Evolutionary conservation across 2,888 invertebrate species (phyloP), one percentile per base, ranked within the genome.

Genomic region (Drosophila falleni): DNA sequence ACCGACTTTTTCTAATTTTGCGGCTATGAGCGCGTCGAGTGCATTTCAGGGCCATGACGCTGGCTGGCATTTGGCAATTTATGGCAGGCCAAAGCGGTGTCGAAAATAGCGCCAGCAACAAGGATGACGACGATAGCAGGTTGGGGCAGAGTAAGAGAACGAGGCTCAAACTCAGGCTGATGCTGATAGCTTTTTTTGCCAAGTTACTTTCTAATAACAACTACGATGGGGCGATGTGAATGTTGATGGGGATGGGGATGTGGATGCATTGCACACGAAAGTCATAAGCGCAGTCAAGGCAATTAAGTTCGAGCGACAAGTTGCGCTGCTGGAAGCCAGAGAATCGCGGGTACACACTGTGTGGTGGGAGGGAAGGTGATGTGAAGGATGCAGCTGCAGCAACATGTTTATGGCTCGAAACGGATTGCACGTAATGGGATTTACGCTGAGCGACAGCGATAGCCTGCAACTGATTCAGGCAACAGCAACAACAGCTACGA

Each of bases 391-490:
- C 83, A 85, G 86, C 86, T 84, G 87, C 68, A 50, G 70, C 78
- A 80, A 87, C 88, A 87, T 85, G 86, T 87, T 88, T 89, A 87
- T 89, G 88, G 88, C 86, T 89, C 81, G 86, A 85, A 82, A 87
- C 89, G 89, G 86, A 89, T 87, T 78, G 89, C 88, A 87, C 89
- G 89, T 89, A 87, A 87, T 87, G 86, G 86, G 86, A 89, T 87
- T 86, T 87, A 78, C 73, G 82, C 86, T 82, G 86, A 82, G 75
- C 89, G 89, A 87, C 86, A 87, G 80, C 88, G 82, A 85, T 89
- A 84, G 89, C 79, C 84, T 69, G 67, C 79, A 69, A 78, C 74
- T 70, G 63, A 61, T 68, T 69, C 44, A 15, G 44, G 16, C 41
- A 16, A 9, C 16, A 41, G 6, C 53, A 37, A n/a, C 23, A 55